phyloP scores from a whole-genome alignment of 2,113 vertebrate genomes.

The Ceratotherium simum region DNA sequence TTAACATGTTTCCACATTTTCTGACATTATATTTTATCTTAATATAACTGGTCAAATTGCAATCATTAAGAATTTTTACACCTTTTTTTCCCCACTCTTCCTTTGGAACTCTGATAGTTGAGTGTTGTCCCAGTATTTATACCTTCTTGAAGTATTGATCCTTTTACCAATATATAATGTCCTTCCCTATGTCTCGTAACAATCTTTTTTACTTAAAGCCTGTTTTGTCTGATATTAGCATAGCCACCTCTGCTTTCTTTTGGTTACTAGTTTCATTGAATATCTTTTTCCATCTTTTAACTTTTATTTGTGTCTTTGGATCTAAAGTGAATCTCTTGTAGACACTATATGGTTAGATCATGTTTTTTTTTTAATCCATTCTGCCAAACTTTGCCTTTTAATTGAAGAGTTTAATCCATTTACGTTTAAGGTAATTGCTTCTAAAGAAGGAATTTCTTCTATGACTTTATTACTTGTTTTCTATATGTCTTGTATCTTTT shows the following conservation, averaged over 20 bases:
- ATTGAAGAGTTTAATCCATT: not conserved
- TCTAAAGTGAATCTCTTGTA: too few species aligned
- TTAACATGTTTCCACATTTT: not conserved
- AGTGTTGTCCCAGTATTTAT: not conserved
- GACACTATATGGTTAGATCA: not conserved
- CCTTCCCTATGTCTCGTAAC: not conserved
- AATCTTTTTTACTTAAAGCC: not conserved
- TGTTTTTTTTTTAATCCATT: not conserved
- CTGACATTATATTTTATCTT: not conserved
- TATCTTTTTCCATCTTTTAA: not conserved
- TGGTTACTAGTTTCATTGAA: not conserved
- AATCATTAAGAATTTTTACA: not conserved
- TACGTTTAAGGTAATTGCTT: not conserved
- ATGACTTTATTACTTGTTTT: not conserved
- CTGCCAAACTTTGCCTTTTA: not conserved
- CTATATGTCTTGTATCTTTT: not conserved
- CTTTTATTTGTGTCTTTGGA: not conserved
- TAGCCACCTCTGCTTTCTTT: not conserved
- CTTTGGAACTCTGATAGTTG: not conserved
- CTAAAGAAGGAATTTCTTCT: not conserved
- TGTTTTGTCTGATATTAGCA: not conserved
- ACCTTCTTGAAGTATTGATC: not conserved
- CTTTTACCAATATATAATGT: not conserved
- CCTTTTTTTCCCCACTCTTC: not conserved
- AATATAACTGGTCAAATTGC: not conserved